These are phyloP conservation scores for Sarcophaga caerulescens DNA, from an alignment of 2,888 invertebrate species.

Conservation along the genomic window DNA sequence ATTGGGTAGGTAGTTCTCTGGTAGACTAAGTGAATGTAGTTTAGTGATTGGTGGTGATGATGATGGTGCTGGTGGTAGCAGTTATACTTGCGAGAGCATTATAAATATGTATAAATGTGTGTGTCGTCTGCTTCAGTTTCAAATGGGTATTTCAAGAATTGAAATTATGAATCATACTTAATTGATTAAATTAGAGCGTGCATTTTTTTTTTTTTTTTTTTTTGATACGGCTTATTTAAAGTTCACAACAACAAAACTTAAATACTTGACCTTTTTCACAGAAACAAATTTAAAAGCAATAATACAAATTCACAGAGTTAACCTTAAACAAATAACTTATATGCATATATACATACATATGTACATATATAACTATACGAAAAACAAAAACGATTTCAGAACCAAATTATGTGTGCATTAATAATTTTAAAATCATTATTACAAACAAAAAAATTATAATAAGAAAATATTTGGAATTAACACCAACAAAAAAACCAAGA, in stretches of 20 bases:
- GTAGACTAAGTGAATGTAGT: no score
- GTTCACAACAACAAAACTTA: slow-evolving; percentile 14
- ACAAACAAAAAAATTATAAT: no score
- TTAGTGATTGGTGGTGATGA: slow-evolving; percentile 20
- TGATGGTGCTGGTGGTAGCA: slow-evolving; percentile 9
- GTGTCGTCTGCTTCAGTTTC: background rate
- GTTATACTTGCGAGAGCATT: slow-evolving; percentile 1
- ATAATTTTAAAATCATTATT: no score
- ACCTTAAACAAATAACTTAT: background rate
- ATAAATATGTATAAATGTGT: background rate
- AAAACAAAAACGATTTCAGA: no score
- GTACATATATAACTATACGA: no score
- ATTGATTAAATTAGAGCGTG: slow-evolving; percentile 42
- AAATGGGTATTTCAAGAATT: slow-evolving; percentile 39
- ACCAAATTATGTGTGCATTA: no score
- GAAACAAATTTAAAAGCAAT: slow-evolving; percentile 23
- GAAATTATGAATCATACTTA: slow-evolving; percentile 57
- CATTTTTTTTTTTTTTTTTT: slow-evolving; percentile 28
- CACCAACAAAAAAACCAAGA: no score
- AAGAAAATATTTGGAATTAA: no score
- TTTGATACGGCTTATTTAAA: slow-evolving; percentile 18
- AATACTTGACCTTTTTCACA: slow-evolving; percentile 50
- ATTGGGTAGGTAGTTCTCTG: no score
- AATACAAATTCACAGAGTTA: slow-evolving; percentile 5
- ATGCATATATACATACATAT: no score